A percentile compares a stretch with the other conserved stretches of the same genome.
phyloP scores from a whole-genome alignment of 2,888 invertebrate species.

The Branchellion lobata region DNA sequence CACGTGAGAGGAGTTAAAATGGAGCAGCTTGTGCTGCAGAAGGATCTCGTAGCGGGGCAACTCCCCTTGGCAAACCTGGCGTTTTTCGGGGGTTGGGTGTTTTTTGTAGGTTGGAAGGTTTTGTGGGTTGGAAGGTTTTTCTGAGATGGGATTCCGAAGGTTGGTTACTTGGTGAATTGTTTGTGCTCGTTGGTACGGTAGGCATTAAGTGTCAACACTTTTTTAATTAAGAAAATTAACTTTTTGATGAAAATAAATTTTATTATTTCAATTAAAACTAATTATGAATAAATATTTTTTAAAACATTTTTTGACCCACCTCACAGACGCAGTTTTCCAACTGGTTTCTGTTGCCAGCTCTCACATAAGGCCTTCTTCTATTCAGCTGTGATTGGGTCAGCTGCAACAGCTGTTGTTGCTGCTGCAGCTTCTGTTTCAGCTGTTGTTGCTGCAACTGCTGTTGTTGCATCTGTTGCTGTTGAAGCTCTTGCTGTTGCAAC shows the following conservation, averaged over 20 bases:
- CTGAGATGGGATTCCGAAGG: background rate
- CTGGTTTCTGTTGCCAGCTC: slow-evolving; percentile 23
- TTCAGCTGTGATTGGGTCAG: background rate
- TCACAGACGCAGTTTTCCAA: slow-evolving; percentile 30
- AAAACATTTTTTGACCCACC: background rate
- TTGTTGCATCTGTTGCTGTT: slow-evolving; percentile 22
- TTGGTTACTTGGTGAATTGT: background rate
- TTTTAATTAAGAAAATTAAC: too few species aligned
- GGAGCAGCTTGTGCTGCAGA: slow-evolving; percentile 53
- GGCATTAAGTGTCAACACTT: background rate
- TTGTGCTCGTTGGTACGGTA: background rate
- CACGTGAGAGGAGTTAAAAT: slow-evolving; percentile 53
- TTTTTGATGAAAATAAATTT: too few species aligned
- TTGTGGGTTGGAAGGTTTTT: background rate
- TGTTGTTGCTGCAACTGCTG: slow-evolving; percentile 25
- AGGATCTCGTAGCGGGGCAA: slow-evolving; percentile 48
- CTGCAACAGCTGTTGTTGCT: slow-evolving; percentile 6
- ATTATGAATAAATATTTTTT: too few species aligned
- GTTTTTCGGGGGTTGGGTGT: slow-evolving; percentile 41
- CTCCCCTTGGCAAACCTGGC: slow-evolving; percentile 53
- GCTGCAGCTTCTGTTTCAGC: background rate
- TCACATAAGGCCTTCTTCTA: slow-evolving; percentile 22
- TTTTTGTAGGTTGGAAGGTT: background rate
- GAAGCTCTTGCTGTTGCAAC: slow-evolving; percentile 30
- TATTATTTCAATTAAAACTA: too few species aligned